Percentiles rank a stretch among this genome's conserved stretches.
Evolutionary conservation across 2,797 vertebrate species (phyloP).

Genomic region (Salmo trutta): DNA sequence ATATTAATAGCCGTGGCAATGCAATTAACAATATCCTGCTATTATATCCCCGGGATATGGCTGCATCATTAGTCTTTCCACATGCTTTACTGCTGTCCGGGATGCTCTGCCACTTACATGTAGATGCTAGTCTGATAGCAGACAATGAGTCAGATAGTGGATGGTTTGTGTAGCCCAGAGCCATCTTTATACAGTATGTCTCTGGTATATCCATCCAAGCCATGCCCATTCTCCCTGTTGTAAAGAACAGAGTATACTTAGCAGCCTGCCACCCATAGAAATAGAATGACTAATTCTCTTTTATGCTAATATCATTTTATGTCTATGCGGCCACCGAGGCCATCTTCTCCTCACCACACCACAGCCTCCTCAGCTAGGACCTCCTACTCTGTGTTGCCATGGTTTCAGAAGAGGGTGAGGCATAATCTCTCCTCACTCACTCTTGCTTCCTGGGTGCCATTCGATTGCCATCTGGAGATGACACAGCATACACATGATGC

Average conservation of each 20-base stretch:
- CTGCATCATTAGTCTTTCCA: constrained; percentile 27
- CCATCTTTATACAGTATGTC: background rate
- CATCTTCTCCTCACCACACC: background rate
- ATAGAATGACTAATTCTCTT: background rate
- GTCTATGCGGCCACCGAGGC: background rate
- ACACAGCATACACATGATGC: constrained; percentile 44
- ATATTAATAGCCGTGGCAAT: background rate
- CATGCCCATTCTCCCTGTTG: background rate
- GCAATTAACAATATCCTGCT: constrained; percentile 7
- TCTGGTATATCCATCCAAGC: background rate
- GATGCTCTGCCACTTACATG: background rate
- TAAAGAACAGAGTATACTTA: constrained; percentile 18
- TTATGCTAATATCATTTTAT: background rate
- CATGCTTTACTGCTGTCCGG: background rate
- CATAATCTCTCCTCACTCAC: constrained; percentile 49
- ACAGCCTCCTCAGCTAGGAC: constrained; percentile 55
- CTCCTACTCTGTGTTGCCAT: constrained; percentile 77
- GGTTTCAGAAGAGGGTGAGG: constrained; percentile 78
- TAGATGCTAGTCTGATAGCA: background rate
- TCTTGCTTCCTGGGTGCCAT: constrained; percentile 41
- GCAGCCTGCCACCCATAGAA: background rate
- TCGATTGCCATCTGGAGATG: constrained; percentile 69
- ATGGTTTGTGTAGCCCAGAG: constrained; percentile 5
- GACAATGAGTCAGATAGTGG: background rate
- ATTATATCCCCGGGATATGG: constrained; percentile 32